Evolutionary conservation across 2,797 vertebrate genomes (phyloP).

Genomic region (Clarias pachynema): DNA sequence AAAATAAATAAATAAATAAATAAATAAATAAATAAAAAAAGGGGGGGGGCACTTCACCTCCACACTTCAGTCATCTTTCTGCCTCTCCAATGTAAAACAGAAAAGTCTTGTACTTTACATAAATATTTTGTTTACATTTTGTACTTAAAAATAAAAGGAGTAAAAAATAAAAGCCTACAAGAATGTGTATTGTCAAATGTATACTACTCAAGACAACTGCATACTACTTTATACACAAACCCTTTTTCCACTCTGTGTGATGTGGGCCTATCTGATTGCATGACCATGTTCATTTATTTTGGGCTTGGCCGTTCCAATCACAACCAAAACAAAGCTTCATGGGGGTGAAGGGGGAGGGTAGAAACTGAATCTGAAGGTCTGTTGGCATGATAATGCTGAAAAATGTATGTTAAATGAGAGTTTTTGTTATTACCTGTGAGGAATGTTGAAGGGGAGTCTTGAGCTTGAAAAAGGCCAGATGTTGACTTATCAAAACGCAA

Average conservation of each 20-base stretch:
- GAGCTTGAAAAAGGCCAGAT: slow-evolving; percentile 80
- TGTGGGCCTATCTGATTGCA: not conserved
- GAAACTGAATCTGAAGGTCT: not conserved
- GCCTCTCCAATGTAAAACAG: no score
- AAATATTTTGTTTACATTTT: not conserved
- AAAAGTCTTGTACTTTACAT: no score
- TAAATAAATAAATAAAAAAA: no score
- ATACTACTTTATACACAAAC: not conserved
- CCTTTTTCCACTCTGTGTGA: not conserved
- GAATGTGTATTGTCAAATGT: not conserved
- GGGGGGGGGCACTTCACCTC: no score
- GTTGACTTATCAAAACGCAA: slow-evolving; percentile 90
- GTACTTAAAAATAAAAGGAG: not conserved
- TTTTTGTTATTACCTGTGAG: slow-evolving; percentile 80
- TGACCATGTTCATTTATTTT: slow-evolving; percentile 22
- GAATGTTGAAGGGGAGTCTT: slow-evolving; percentile 74
- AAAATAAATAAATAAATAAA: no score
- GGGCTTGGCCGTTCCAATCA: slow-evolving; percentile 44
- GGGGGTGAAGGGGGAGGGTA: no score
- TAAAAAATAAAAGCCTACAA: not conserved
- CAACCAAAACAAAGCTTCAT: slow-evolving; percentile 34
- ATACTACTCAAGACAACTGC: not conserved
- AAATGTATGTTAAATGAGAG: not conserved
- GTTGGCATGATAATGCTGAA: not conserved
- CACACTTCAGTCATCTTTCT: no score